Evolutionary conservation across 1,140 invertebrate genomes (phyloP), one percentile per base, ranked within the genome.

Genomic region (Argopecten irradians): DNA sequence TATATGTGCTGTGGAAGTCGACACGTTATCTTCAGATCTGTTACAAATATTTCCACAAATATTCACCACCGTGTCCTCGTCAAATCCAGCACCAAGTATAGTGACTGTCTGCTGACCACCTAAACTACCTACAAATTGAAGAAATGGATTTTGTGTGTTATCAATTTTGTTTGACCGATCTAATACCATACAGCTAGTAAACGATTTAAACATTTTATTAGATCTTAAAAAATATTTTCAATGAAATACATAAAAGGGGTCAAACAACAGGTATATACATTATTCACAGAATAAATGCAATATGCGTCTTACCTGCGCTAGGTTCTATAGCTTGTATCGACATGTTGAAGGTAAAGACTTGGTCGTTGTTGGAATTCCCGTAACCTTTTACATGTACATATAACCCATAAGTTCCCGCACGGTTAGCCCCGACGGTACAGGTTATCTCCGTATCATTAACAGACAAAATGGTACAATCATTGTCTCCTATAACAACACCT

Each of bases 51-150:
- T 28, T 22, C 89, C 90, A 87, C 94, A 94, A 0, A 94, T 90
- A 11, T 89, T 93, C 13, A 93, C 92, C 16, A 43, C 36, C 0
- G 91, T 92, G 0, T 83, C 55, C 2, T 82, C 19, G 19, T 88
- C 89, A 86, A 94, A 94, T 34, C 94, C 94, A 28, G 91, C 90
- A 71, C 94, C 93, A n/a, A 86, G 90, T 34, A 94, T n/a, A 1
- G 92, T 94, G 7, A 93, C 34, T 2, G 82, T 86, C 87, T 93
- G 92, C 13, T 93, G 93, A 19, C 94, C 94, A 83, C 89, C 90
- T 41, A 91, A 88, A 41, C 92, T 93, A 9, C 94, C 94, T 93
- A 86, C 3, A 83, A 46, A 46, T 5, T 46, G 2, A 46, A 46
- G 28, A 11, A 55, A 55, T 55, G 7, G 2, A 11, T 55, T 39